Base-by-base conservation (phyloP, 1,140 invertebrate genomes). In the Drosophila setifemur region DNA sequence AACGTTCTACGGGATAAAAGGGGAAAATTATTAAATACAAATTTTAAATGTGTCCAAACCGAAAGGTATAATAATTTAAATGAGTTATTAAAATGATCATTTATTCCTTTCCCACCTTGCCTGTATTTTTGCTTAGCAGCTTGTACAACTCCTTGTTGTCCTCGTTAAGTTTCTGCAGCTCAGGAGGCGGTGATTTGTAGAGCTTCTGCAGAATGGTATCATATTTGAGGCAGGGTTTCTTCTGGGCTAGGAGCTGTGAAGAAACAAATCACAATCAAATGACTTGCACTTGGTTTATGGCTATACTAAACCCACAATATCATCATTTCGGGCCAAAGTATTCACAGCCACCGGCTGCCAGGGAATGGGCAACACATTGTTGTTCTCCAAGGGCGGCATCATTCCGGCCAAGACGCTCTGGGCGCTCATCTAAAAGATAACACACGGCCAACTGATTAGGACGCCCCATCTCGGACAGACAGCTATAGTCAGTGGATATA, bases 331-430 rank as follows among this genome's bases (percentile, higher is more conserved):
- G 0, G 95, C 94, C 31, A 93, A 90, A 3, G 95, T 94, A 90
- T 96, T 95, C 9, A 98, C 93, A 1, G 97, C 96, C 74, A 98
- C 94, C 0, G 97, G 97, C 74, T 96, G 95, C 97, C 97, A 98
- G 0, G 90, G 78, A 35, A 98, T 91, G 0, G 92, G 88, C 76
- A 96, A 93, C 93, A 97, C 97, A 55, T 93, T 91, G 79, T 96
- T 94, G 18, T 93, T 90, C 4, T 92, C 91, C 16, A 90, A 89
- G 0, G 97, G 96, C 16, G 95, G 95, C 91, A 94, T 98, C 26
- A 98, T 91, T 16, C 96, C 96, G 4, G 97, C 96, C 16, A 98
- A 91, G 47, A 97, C 92, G 26, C 94, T 92, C 81, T 95, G 93
- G 0, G 95, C 96, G 89, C 96, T 98, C 95, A 97, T 97, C 81